These are phyloP conservation scores for Dolichoris vasculosae DNA, from an alignment of 1,140 invertebrate species.

Conservation along the genomic window DNA sequence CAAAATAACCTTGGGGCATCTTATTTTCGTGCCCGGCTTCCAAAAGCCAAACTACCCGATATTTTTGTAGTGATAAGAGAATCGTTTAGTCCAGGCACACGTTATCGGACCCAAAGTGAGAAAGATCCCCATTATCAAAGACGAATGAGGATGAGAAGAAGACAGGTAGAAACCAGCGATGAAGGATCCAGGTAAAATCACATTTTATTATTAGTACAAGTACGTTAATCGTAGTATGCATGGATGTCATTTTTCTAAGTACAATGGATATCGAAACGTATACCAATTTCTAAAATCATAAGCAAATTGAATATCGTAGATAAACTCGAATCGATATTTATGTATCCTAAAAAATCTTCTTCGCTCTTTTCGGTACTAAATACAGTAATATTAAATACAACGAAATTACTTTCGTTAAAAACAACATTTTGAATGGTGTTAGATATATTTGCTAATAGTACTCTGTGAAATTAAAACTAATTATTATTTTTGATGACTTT, in stretches of 20 bases:
- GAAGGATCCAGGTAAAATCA: conserved; percentile 66
- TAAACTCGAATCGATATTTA: too few relatives aligned
- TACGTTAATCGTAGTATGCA: not conserved
- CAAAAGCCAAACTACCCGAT: conserved; percentile 1
- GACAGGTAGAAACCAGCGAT: conserved; percentile 66
- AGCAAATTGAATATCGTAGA: too few relatives aligned
- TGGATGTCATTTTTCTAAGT: not conserved
- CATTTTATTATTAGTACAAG: not conserved
- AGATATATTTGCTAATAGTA: not conserved
- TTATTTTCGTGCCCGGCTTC: not conserved
- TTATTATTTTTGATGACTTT: too few relatives aligned
- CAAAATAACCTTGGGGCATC: not conserved
- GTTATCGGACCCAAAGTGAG: conserved; percentile 85
- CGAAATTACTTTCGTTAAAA: too few relatives aligned
- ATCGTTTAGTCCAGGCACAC: conserved; percentile 77
- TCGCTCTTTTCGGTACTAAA: too few relatives aligned
- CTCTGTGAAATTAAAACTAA: not conserved
- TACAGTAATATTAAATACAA: too few relatives aligned
- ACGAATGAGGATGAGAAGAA: conserved; percentile 77
- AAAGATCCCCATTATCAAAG: conserved; percentile 84
- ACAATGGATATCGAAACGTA: too few relatives aligned
- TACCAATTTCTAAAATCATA: too few relatives aligned
- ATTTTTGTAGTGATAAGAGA: conserved; percentile 58
- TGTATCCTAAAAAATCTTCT: too few relatives aligned
- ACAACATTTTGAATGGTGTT: not conserved